phyloP scores from a whole-genome alignment of 92 coral and sea anemone species.

The Phenganax marumi region DNA sequence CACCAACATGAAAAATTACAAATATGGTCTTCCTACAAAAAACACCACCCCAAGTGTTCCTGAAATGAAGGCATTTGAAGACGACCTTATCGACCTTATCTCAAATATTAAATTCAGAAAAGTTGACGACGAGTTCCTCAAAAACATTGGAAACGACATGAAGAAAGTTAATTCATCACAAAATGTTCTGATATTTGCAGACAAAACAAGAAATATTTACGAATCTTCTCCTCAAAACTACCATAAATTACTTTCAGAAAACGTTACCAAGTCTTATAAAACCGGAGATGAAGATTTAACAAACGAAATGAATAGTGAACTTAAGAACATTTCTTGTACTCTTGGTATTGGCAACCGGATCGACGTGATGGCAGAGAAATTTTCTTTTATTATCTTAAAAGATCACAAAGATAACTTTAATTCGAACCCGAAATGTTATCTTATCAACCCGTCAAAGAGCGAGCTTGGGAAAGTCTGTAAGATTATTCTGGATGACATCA shows the following conservation, averaged over 20 bases:
- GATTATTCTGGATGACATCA: background rate
- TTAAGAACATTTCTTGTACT: background rate
- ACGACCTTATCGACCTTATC: background rate
- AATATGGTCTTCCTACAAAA: background rate
- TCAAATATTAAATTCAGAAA: background rate
- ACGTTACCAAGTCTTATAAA: slow-evolving; percentile 1
- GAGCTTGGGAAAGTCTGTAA: background rate
- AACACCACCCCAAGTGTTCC: background rate
- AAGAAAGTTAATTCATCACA: background rate
- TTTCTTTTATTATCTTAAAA: background rate
- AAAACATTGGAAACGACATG: background rate
- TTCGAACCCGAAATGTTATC: background rate
- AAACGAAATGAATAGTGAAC: background rate
- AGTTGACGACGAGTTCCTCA: slow-evolving; percentile 1
- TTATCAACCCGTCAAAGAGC: too few relatives aligned
- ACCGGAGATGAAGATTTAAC: background rate
- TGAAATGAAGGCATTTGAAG: background rate
- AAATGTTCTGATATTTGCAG: background rate
- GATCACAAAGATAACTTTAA: slow-evolving; percentile 14
- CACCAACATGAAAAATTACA: background rate
- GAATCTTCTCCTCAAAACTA: background rate
- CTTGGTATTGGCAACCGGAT: background rate
- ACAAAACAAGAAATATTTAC: slow-evolving; percentile 17
- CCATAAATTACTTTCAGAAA: background rate
- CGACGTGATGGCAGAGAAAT: slow-evolving; percentile 5